Percentiles rank a stretch among this genome's conserved stretches.
phyloP scores from a whole-genome alignment of 2,797 vertebrate species.

The Microhierax caerulescens region DNA sequence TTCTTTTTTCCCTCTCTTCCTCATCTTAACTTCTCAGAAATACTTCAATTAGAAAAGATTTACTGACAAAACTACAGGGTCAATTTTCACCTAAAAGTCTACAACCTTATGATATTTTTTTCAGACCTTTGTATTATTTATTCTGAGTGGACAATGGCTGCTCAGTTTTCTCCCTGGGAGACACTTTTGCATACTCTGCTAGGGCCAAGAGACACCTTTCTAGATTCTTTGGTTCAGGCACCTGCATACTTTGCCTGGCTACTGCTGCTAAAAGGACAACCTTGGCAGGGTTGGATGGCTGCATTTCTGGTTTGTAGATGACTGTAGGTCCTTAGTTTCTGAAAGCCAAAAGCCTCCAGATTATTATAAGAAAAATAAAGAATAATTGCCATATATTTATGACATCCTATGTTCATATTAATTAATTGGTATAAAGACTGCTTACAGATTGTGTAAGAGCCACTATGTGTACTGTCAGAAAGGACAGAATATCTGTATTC shows the following conservation, averaged over 20 bases:
- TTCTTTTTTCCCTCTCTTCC: background rate
- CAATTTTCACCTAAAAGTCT: background rate
- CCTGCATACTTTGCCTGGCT: background rate
- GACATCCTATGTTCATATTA: background rate
- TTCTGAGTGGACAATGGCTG: background rate
- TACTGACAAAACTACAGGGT: background rate
- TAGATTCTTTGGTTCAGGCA: background rate
- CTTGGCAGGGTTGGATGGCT: background rate
- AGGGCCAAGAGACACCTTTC: background rate
- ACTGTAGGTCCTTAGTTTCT: background rate
- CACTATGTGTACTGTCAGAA: background rate
- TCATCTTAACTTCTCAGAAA: background rate
- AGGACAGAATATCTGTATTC: background rate
- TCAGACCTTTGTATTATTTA: background rate
- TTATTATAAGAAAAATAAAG: background rate
- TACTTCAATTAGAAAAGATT: background rate
- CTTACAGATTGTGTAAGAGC: background rate
- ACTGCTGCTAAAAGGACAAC: background rate
- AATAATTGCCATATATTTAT: background rate
- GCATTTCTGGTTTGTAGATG: background rate
- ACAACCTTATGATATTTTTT: background rate
- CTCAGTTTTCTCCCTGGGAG: background rate
- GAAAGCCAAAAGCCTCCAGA: background rate
- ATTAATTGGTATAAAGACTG: background rate
- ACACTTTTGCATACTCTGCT: background rate